Evolutionary conservation across 2,888 invertebrate genomes (phyloP).

Genomic region (Notocelia uddmanniana): DNA sequence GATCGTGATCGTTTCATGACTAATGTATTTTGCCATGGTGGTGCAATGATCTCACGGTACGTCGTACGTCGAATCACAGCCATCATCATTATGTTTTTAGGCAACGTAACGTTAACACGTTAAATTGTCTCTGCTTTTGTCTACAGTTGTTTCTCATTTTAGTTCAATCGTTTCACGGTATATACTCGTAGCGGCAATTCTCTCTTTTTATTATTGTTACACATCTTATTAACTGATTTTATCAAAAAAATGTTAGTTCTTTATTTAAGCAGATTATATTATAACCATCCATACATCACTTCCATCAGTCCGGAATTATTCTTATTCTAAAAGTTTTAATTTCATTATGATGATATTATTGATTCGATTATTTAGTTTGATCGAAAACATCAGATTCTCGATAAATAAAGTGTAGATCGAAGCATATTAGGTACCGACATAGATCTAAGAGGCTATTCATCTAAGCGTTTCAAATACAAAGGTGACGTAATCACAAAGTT

Average conservation of each 20-base stretch:
- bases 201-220: background rate
- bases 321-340: background rate
- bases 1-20: constrained; percentile 64
- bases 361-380: constrained; percentile 26
- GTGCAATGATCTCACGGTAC: constrained; percentile 66
- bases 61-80: constrained; percentile 42
- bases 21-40: constrained; percentile 64
- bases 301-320: background rate
- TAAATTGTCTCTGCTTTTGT: constrained; percentile 35
- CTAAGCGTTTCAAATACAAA: constrained; percentile 68
- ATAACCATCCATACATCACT: background rate
- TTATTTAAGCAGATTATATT: constrained; percentile 6
- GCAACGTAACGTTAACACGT: constrained; percentile 49
- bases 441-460: constrained; percentile 75
- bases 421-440: constrained; percentile 65
- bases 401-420: constrained; percentile 12
- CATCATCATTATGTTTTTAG: constrained; percentile 52
- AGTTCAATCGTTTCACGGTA: constrained; percentile 18
- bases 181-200: constrained; percentile 14
- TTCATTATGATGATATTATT: constrained; percentile 18
- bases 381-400: constrained; percentile 29
- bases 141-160: constrained; percentile 29
- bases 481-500: constrained; percentile 81
- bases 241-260: background rate
- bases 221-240: background rate